These are phyloP conservation scores for Neomonachus schauinslandi DNA, from an alignment of 2,113 vertebrate species.

Conservation along the genomic window DNA sequence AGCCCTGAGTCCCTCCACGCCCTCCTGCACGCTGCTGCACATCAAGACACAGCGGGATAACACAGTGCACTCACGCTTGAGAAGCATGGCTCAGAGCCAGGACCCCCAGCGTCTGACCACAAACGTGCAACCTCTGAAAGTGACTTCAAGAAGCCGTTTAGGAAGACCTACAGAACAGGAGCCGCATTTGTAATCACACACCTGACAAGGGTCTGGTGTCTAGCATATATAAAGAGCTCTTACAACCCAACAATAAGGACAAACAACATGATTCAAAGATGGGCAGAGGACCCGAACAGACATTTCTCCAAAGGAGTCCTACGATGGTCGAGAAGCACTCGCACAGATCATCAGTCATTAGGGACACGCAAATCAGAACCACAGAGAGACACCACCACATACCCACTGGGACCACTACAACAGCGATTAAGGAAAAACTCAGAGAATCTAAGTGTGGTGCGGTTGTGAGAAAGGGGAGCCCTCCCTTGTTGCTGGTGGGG, in stretches of 20 bases:
- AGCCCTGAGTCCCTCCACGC: neutral
- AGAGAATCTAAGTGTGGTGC: accelerated
- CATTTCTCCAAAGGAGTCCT: neutral
- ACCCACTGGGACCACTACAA: accelerated
- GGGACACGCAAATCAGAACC: neutral
- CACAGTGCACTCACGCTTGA: accelerated
- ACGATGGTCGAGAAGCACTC: accelerated
- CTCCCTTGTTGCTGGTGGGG: accelerated
- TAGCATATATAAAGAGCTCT: neutral
- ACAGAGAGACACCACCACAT: accelerated
- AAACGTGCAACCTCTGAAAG: accelerated
- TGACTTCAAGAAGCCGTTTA: neutral
- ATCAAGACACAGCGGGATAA: accelerated
- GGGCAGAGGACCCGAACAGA: neutral
- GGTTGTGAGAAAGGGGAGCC: accelerated
- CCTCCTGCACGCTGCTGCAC: accelerated
- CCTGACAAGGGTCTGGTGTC: no score
- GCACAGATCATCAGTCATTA: neutral
- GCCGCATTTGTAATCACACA: accelerated
- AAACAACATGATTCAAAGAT: accelerated
- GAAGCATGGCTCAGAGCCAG: accelerated
- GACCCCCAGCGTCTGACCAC: accelerated
- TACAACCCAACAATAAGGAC: neutral
- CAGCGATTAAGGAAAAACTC: neutral
- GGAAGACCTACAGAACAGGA: accelerated